Conservation (phyloP, 2,888 invertebrate species). For the Hedya salicella region DNA sequence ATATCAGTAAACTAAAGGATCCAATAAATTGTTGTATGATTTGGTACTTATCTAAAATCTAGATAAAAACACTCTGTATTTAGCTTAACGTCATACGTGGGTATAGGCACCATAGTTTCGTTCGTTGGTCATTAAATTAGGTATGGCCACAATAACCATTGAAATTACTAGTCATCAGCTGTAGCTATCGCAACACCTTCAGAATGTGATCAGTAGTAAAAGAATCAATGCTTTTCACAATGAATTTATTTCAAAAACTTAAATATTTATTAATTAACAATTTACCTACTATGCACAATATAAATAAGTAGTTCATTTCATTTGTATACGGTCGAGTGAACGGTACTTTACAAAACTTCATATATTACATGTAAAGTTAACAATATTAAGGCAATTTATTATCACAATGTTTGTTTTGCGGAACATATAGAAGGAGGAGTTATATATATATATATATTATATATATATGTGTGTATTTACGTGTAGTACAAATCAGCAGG, state of each 20-base stretch:
- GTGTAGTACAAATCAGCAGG: slow-evolving; percentile 9
- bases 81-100: too few species aligned
- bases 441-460: slow-evolving; percentile 45
- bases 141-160: too few species aligned
- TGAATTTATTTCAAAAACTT: slow-evolving; percentile 64
- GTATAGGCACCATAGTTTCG: too few species aligned
- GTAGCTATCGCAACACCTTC: too few species aligned
- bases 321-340: slow-evolving; percentile 54
- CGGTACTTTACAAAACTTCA: slow-evolving; percentile 47
- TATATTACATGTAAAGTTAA: slow-evolving; percentile 42
- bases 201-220: slow-evolving; percentile 6
- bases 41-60: too few species aligned
- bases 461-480: too few species aligned
- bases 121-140: too few species aligned
- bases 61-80: too few species aligned
- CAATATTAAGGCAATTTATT: slow-evolving; percentile 70
- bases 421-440: slow-evolving; percentile 46
- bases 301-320: slow-evolving; percentile 52
- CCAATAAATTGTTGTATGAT: too few species aligned
- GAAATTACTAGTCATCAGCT: too few species aligned
- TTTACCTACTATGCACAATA: slow-evolving; percentile 61
- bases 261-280: slow-evolving; percentile 67
- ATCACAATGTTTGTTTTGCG: slow-evolving; percentile 68
- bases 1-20: too few species aligned
- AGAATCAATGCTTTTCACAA: slow-evolving; percentile 44